Evolutionary conservation across 2,113 vertebrate species (phyloP), one percentile per base, ranked within the genome.

Genomic region (Cathartes aura): DNA sequence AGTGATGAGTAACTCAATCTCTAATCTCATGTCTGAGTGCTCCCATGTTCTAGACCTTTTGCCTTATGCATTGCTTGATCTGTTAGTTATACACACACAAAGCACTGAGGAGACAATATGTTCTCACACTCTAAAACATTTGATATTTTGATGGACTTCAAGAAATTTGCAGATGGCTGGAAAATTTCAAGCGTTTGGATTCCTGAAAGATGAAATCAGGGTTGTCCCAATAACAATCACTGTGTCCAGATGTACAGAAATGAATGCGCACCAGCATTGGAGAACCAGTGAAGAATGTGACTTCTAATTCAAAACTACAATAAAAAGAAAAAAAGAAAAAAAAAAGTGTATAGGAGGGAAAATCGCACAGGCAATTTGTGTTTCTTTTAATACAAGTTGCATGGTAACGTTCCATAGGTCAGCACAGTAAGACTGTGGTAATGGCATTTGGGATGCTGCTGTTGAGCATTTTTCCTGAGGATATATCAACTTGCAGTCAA

Each of bases 101-200:
- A 62, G 2, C 8, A 70, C 17, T 32, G 29, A 96, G 15, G 29
- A 55, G 48, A 84, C 9, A 53, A 60, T 68, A 40, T 2, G 8
- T 66, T 80, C 81, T 53, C 50, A 94, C 32, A 71, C 4, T 64
- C 15, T 56, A 78, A 78, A 48, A 30, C 13, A 38, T 83, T 58
- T 81, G 42, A 36, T 62, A 75, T 93, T 89, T 91, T 93, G 56
- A 93, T 86, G 47, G 45, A 60, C 42, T 80, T 30, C 36, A 43
- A 66, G 66, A 79, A 92, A 85, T 87, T 90, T 93, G n/a, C 47
- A 95, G 43, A 58, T 29, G 9, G 34, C 45, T 81, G 42, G 84
- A 70, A 89, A 94, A 89, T 94, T 52, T 97, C 80, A 92, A 90
- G 19, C 22, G 50, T 86, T 58, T 95, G 71, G 45, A 88, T 6